Conservation (phyloP, 2,113 vertebrate genomes). For the Trachemys scripta region DNA sequence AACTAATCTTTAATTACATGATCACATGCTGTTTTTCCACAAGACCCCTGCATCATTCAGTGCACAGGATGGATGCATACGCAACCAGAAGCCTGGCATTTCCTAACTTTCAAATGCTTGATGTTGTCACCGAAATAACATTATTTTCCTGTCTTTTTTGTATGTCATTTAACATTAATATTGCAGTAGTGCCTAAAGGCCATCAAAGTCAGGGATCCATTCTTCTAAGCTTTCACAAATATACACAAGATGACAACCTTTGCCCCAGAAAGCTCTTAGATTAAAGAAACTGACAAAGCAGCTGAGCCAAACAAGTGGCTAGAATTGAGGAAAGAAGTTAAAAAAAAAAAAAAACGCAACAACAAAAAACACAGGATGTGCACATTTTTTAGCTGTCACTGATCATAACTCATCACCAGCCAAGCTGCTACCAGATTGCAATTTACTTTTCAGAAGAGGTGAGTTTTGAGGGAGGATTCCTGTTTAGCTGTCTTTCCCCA, state of each 20-base stretch:
- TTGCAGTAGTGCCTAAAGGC: neutral
- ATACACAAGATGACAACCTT: neutral
- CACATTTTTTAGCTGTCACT: neutral
- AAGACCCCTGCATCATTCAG: neutral
- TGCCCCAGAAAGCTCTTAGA: neutral
- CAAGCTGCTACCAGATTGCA: neutral
- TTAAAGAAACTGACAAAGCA: neutral
- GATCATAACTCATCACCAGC: neutral
- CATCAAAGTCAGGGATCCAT: neutral
- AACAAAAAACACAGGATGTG: neutral
- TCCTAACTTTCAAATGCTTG: neutral
- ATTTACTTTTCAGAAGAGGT: neutral
- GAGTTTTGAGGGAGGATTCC: neutral
- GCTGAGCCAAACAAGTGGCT: neutral
- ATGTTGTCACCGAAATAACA: neutral
- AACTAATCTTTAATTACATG: neutral
- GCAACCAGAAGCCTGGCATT: neutral
- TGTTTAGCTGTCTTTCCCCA: neutral
- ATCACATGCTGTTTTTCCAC: neutral
- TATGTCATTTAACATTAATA: neutral
- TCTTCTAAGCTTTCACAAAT: neutral
- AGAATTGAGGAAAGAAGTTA: neutral
- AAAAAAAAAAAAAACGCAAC: neutral
- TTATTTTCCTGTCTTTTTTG: neutral
- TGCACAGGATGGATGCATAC: neutral